Evolutionary conservation across 64 coral and sea anemone genomes (phyloP), one percentile per base, ranked within the genome.

Genomic region (Pachyseris speciosa): DNA sequence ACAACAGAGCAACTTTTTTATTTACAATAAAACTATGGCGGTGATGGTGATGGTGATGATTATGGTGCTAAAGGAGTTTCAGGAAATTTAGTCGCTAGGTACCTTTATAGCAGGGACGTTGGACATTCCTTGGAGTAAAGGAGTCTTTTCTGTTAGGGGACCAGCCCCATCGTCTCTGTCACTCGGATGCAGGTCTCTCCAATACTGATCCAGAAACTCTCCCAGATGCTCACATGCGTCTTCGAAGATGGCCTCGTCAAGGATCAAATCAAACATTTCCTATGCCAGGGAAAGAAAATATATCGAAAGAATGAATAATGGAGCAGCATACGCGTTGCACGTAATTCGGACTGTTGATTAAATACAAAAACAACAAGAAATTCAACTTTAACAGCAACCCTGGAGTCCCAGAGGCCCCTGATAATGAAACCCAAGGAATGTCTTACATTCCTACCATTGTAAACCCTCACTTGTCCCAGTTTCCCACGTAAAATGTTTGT

Each of bases 151-250:
- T 1, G 77, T 61, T 53, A 81, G 40, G 4, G 77, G 53, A 24
- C 1, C 51, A 11, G 36, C 77, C 5, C 77, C 34, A 15, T 89
- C 60, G 11, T 90, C 95, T 7, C 60, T 57, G 26, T 90, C 93
- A 44, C 69, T 78, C 0, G 97, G 97, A 27, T 99, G 97, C 5
- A 95, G 73, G 52, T 99, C 93, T 19, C 97, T 84, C 97, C 97
- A 99, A 69, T 98, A 98, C 71, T 98, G 96, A 11, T 98, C 93
- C 8, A 98, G 66, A 48, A 95, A 98, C 32, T 98, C 96, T 1
- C 96, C 96, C 20, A 98, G 45, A 37, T 98, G 96, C 29, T 93
- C 93, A 17, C 96, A 98, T 1, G 96, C 96, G 67, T 98, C 96
- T 31, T 98, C 96, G 19, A 98, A 88, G 60, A 94, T 94, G 15